These are phyloP conservation scores for Ooceraea biroi DNA, from an alignment of 1,140 invertebrate genomes.

Conservation along the genomic window DNA sequence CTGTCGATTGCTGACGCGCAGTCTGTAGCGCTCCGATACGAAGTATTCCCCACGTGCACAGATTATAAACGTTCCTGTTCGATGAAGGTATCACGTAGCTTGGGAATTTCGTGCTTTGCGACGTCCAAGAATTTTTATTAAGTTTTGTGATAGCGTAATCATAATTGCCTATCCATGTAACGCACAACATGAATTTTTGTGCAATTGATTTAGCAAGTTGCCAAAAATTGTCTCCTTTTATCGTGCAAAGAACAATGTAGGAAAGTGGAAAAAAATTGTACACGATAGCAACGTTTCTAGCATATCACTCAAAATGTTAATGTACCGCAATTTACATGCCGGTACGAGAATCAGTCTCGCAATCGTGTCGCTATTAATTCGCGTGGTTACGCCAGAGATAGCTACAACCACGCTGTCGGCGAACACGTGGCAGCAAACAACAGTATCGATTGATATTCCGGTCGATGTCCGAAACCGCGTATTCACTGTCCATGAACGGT, in stretches of 20 bases:
- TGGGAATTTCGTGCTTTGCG: slow-evolving; percentile 15
- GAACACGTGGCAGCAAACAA: slow-evolving; percentile 68
- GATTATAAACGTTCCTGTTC: slow-evolving; percentile 71
- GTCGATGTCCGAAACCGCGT: slow-evolving; percentile 47
- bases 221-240: background rate
- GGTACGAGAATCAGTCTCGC: background rate
- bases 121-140: slow-evolving; percentile 10
- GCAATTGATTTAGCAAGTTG: background rate
- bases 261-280: background rate
- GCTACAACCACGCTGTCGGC: slow-evolving; percentile 55
- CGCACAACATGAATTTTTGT: background rate
- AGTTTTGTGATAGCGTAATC: background rate
- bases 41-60: slow-evolving; percentile 72
- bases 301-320: background rate
- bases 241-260: background rate
- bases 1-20: slow-evolving; percentile 72
- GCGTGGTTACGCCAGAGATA: slow-evolving; percentile 14
- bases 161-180: background rate
- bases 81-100: slow-evolving; percentile 52
- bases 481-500: slow-evolving; percentile 25
- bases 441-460: slow-evolving; percentile 53
- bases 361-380: slow-evolving; percentile 16
- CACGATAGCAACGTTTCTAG: background rate
- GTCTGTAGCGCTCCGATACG: slow-evolving; percentile 70
- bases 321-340: background rate